Evolutionary conservation across 2,113 vertebrate genomes (phyloP).

Genomic region (Octodon degus): DNA sequence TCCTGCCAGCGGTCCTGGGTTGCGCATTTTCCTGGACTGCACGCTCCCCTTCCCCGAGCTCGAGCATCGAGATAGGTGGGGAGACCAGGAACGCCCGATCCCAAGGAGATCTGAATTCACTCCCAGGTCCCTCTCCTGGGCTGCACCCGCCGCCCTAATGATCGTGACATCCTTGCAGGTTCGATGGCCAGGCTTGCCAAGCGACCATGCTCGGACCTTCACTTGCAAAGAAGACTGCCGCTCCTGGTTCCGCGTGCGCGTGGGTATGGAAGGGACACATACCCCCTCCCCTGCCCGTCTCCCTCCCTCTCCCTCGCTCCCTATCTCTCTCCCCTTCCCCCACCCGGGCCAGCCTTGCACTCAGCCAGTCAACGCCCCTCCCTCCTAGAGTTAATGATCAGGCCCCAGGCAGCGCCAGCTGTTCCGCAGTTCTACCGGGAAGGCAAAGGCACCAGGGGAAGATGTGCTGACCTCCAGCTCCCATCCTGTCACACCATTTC

Average conservation of each 20-base stretch:
- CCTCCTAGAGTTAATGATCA: background rate
- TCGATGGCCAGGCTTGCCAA: accelerated
- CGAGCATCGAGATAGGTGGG: accelerated
- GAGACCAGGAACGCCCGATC: too few species aligned
- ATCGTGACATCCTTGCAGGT: background rate
- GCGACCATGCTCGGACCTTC: background rate
- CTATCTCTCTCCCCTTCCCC: background rate
- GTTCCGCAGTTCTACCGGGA: background rate
- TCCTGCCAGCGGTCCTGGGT: background rate
- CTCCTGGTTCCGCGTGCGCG: accelerated
- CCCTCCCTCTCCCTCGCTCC: too few species aligned
- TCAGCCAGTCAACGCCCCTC: background rate
- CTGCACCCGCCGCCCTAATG: accelerated
- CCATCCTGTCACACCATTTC: accelerated
- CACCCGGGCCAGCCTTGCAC: accelerated
- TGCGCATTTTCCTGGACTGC: background rate
- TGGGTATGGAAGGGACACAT: background rate
- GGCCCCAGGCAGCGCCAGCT: background rate
- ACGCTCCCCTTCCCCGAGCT: background rate
- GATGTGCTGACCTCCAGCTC: background rate
- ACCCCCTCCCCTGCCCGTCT: too few species aligned
- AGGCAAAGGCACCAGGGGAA: background rate
- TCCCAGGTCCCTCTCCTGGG: background rate
- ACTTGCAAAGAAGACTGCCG: too few species aligned
- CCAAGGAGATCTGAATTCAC: accelerated